Base-by-base conservation (phyloP, 2,888 invertebrate species). In the Drosophila mettleri region DNA sequence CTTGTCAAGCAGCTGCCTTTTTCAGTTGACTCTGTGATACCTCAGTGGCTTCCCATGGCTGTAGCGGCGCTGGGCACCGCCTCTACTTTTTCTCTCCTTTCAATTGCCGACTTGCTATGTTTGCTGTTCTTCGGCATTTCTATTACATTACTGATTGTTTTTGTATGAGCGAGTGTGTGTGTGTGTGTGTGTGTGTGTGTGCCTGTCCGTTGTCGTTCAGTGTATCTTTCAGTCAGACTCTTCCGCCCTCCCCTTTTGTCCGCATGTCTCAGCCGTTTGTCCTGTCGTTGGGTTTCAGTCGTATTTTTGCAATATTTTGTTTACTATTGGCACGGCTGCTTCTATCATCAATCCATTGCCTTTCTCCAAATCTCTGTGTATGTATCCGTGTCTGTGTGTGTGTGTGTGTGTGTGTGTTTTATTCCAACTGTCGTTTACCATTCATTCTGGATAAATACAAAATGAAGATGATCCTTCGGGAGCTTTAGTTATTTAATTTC, bases 401-500 rank as follows among this genome's bases (percentile, higher is more conserved):
- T 60, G 31, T 52, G 33, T 59, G 16, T 53, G 22, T 60, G 46
- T 74, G 33, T 78, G 65, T 80, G 53, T 86, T 61, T 82, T 86
- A 69, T 81, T 84, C 49, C 84, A 84, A 84, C 80, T 86, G 85
- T 85, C 86, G 86, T 78, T 89, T 86, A 78, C 82, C 82, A 88
- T 89, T 87, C 88, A 85, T 85, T 80, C 82, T 74, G 87, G 85
- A 86, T 89, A 86, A 89, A 87, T 89, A 89, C 89, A 87, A 86
- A 86, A 86, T 89, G 89, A 86, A 86, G 89, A 89, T 89, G 87
- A 86, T 86, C 86, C 86, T 89, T 74, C 82, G 86, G 86, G 89
- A 86, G 86, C 89, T 85, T 87, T 82, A 87, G 89, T 89, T 86
- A 86, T 86, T 86, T 89, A 86, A 86, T 86, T 89, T 78, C 85